Base-by-base conservation (phyloP, 2,797 vertebrate genomes). In the Tragopan temminckii region DNA sequence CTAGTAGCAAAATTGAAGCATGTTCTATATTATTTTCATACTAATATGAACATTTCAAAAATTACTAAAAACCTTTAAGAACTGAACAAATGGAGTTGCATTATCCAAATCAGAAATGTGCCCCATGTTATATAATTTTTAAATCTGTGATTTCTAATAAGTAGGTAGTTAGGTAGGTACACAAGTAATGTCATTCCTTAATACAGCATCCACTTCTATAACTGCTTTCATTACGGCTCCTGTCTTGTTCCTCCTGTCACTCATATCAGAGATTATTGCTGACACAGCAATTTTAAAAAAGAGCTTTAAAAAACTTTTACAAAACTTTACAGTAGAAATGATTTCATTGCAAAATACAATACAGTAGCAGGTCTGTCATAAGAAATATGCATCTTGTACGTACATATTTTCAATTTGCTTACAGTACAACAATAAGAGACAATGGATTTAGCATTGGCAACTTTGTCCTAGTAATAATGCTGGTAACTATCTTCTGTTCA, bases 391-490 rank as follows among this genome's bases (percentile, higher is more conserved):
- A 4, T 64, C 36, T 88, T 79, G 23, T 27, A 67, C 20, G 36
- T 23, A 29, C 31, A 53, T 35, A 40, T 57, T 91, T 91, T 52
- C 62, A 61, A 45, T 91, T 74, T 95, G 40, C 90, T 85, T 66
- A 80, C 18, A 66, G 78, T 55, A 61, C 17, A 45, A 70, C 79
- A 93, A 42, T 45, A 89, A 80, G 25, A 38, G 46, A 90, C 72
- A 85, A 43, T 3, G 25, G 86, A 76, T 93, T 89, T 90, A 90
- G 48, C 55, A 45, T 31, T 84, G 42, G 48, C 62, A 52, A 72
- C 64, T 95, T 89, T 90, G 83, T 85, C 74, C 62, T 69, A 74
- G 89, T 18, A 68, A 79, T 78, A 66, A 53, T 67, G 84, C 67
- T 95, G 78, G 74, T 46, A 42, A 25, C 21, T 43, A 29, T 38